These are phyloP conservation scores for Hemithea aestivaria DNA, from an alignment of 2,888 invertebrate genomes.

Conservation along the genomic window DNA sequence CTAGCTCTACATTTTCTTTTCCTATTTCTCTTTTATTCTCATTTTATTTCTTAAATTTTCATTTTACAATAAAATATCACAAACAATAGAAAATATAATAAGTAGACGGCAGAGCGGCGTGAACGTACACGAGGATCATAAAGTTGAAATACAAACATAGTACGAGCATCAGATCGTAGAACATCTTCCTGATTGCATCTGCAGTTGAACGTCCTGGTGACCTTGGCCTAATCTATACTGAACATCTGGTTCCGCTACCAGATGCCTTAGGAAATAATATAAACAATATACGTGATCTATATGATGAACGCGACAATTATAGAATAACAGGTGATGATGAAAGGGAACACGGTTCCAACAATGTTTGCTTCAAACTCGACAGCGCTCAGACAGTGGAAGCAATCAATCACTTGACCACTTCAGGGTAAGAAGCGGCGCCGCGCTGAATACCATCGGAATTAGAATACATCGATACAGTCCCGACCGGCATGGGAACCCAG, in stretches of 20 bases:
- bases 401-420: slow-evolving; percentile 21
- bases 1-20: slow-evolving; percentile 1
- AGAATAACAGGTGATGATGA: slow-evolving; percentile 5
- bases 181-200: slow-evolving; percentile 16
- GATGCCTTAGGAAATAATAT: slow-evolving; percentile 1
- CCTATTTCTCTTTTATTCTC: background rate
- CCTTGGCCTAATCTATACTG: slow-evolving; percentile 17
- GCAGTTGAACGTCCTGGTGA: slow-evolving; percentile 17
- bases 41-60: background rate
- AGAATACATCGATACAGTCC: slow-evolving; percentile 30
- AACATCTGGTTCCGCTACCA: slow-evolving; percentile 4
- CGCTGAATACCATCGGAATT: slow-evolving; percentile 14
- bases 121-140: slow-evolving; percentile 26
- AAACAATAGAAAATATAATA: slow-evolving; percentile 28
- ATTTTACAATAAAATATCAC: slow-evolving; percentile 9
- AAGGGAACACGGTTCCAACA: background rate
- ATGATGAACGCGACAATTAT: too few species aligned
- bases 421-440: slow-evolving; percentile 8
- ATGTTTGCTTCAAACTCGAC: slow-evolving; percentile 5
- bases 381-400: slow-evolving; percentile 4
- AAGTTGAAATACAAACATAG: slow-evolving; percentile 26
- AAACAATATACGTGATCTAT: background rate
- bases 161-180: slow-evolving; percentile 22
- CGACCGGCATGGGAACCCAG: slow-evolving; percentile 36
- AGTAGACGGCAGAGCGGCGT: slow-evolving; percentile 23